phyloP scores from a whole-genome alignment of 2,888 invertebrate species.

The Microctonus hyperodae region DNA sequence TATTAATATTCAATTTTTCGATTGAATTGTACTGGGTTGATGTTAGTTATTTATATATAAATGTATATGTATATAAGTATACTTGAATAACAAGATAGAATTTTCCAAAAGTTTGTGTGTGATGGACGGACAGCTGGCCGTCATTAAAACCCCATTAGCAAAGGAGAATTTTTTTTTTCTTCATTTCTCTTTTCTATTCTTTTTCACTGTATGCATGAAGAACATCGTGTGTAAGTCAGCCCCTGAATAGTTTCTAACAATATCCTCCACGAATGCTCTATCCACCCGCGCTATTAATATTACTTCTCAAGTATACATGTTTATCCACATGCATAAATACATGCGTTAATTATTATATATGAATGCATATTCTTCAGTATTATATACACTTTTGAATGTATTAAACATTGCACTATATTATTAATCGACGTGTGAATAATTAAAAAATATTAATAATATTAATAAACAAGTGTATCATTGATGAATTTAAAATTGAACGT shows the following conservation, averaged over 20 bases:
- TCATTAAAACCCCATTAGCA: constrained; percentile 61
- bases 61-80: background rate
- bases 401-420: background rate
- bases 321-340: constrained; percentile 2
- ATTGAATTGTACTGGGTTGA: constrained; percentile 8
- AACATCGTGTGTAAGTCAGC: constrained; percentile 38
- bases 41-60: background rate
- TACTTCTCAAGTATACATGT: constrained; percentile 35
- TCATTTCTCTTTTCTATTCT: constrained; percentile 28
- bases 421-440: background rate
- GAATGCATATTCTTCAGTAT: background rate
- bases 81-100: constrained; percentile 27
- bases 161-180: constrained; percentile 46
- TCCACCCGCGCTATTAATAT: constrained; percentile 61
- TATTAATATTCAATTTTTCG: background rate
- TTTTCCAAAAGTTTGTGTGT: constrained; percentile 56
- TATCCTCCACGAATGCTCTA: constrained; percentile 55
- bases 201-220: constrained; percentile 34
- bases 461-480: too few species aligned
- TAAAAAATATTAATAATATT: too few species aligned
- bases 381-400: background rate
- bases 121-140: constrained; percentile 62
- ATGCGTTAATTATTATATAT: constrained; percentile 4
- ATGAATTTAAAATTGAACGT: too few species aligned
- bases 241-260: constrained; percentile 58